Evolutionary conservation across 2,888 invertebrate species (phyloP).

Genomic region (Hydrotaea diabolus): DNA sequence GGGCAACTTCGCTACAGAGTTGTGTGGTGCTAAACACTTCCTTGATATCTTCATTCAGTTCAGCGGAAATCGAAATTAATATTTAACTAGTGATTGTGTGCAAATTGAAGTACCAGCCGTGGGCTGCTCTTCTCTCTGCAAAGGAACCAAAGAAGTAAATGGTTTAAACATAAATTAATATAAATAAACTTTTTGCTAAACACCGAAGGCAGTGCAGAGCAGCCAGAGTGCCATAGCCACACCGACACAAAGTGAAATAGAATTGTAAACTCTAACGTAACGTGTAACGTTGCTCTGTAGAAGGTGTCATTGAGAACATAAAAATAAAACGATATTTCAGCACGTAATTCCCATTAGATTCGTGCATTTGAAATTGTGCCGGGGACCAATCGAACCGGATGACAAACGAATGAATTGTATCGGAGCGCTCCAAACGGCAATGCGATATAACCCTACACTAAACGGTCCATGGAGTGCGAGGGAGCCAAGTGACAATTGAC

Average conservation of each 20-base stretch:
- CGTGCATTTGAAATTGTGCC: conserved; percentile 37
- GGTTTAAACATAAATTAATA: conserved; percentile 58
- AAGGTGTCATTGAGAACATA: conserved; percentile 43
- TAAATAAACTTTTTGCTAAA: conserved; percentile 43
- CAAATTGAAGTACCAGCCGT: background rate
- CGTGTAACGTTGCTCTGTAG: conserved; percentile 41
- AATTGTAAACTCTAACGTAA: conserved; percentile 42
- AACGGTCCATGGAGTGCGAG: conserved; percentile 58
- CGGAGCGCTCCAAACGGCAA: conserved; percentile 22
- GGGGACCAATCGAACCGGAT: conserved; percentile 38
- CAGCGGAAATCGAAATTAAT: conserved; percentile 40
- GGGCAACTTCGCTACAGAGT: background rate
- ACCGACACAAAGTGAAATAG: conserved; percentile 8
- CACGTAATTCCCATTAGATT: conserved; percentile 65
- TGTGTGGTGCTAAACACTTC: background rate
- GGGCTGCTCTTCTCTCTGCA: background rate
- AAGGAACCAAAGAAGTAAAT: conserved; percentile 31
- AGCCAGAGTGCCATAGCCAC: background rate
- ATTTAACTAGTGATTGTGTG: conserved; percentile 43
- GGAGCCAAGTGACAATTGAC: conserved; percentile 64
- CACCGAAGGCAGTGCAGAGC: background rate
- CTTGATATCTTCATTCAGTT: conserved; percentile 44
- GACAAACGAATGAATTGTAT: conserved; percentile 5
- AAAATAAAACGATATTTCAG: conserved; percentile 57
- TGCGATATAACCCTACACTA: conserved; percentile 45